phyloP scores from a whole-genome alignment of 30 jellyfish, hydroid and myxozoan species.

The Hydractinia symbiolongicarpus region DNA sequence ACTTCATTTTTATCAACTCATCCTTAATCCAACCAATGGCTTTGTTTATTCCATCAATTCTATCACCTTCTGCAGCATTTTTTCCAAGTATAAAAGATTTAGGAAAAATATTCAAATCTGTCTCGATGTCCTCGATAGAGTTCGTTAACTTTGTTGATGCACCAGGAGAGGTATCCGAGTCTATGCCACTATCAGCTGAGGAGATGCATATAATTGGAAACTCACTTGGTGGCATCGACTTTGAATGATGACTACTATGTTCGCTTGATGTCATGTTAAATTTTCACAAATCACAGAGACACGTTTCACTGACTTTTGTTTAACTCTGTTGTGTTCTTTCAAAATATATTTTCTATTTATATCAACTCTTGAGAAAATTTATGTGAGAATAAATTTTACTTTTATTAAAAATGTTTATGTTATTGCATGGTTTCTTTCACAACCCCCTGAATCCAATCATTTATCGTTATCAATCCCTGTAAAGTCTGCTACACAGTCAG shows the following conservation, averaged over 20 bases:
- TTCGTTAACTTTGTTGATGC: slow-evolving; percentile 1
- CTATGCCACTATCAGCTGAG: slow-evolving; percentile 28
- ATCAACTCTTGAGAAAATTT: too few species aligned
- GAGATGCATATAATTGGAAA: slow-evolving; percentile 4
- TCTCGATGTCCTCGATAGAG: slow-evolving; percentile 15
- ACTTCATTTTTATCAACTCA: slow-evolving; percentile 21
- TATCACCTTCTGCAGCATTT: slow-evolving; percentile 9
- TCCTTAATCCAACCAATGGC: slow-evolving; percentile 24
- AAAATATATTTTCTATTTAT: too few species aligned
- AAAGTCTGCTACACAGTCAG: too few species aligned
- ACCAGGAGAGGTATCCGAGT: slow-evolving; percentile 10
- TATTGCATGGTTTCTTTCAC: too few species aligned
- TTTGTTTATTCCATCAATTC: slow-evolving; percentile 21
- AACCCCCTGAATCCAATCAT: too few species aligned
- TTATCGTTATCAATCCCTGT: too few species aligned
- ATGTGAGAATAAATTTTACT: too few species aligned
- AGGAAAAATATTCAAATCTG: background rate
- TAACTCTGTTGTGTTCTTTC: too few species aligned
- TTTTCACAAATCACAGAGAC: too few species aligned
- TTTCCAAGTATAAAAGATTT: slow-evolving; percentile 1
- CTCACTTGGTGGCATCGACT: slow-evolving; percentile 17
- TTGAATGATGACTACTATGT: background rate
- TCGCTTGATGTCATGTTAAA: too few species aligned
- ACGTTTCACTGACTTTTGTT: too few species aligned
- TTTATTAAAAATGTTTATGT: too few species aligned